Base-by-base conservation (phyloP, 2,797 vertebrate species). In the Lepidocolaptes lacrymiger region DNA sequence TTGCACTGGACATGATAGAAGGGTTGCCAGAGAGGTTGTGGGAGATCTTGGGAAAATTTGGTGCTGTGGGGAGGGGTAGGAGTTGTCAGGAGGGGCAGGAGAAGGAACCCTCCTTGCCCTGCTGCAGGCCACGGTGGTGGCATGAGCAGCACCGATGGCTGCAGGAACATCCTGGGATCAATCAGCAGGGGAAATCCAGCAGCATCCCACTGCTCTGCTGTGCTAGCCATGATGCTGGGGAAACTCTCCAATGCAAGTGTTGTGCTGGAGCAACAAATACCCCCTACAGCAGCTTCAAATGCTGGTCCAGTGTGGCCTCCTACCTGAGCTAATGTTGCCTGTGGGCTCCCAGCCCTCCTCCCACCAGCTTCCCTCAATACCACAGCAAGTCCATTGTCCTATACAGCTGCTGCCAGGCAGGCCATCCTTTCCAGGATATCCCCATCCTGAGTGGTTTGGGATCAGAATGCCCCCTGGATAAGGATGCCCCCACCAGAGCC, bases 311-410 rank as follows among this genome's bases (percentile, higher is more conserved):
- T 14, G 10, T 21, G 24, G 8, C n/a, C n/a, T 89, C 39, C 30
- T 39, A 32, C 24, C 37, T 3, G 16, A 68, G 23, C 28, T 62
- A 56, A 28, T 2, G 6, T 28, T 71, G 37, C 6, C 12, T 4
- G 1, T 20, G 17, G 15, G 16, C 15, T 62, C 39, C 12, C 39
- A 80, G 7, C 23, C 19, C 41, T 77, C 10, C 46, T 87, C 49
- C 32, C n/a, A 6, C 16, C 37, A n/a, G 8, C 7, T 10, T 41
- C 18, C 13, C 20, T 58, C 19, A 2, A 8, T 85, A 43, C 8
- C 37, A 32, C 1, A 0, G 28, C 1, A 5, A 85, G 24, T 28
- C n/a, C 1, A 0, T 12, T 43, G 46, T 28, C 18, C 22, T 12
- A 10, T 3, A 1, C n/a, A 72, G 62, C 61, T 48, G 43, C 68